These are phyloP conservation scores for Brassicogethes aeneus DNA, from an alignment of 2,888 invertebrate genomes.

Conservation along the genomic window DNA sequence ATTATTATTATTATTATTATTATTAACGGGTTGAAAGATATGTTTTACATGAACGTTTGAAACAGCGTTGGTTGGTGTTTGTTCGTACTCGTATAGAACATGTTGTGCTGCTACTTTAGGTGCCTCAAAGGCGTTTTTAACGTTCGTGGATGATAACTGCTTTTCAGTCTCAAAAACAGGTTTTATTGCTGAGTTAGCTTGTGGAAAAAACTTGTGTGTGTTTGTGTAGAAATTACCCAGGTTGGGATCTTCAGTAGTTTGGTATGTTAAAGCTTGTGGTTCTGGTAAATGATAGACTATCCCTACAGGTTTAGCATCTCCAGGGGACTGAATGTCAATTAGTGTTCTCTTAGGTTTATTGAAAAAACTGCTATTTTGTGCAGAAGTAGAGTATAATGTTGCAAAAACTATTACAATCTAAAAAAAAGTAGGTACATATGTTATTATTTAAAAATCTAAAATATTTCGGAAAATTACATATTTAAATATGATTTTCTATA, in stretches of 20 bases:
- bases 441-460: no score
- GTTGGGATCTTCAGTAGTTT: neutral
- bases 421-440: no score
- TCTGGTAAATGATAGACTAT: neutral
- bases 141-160: neutral
- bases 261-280: neutral
- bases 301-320: no score
- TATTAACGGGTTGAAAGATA: conserved; percentile 20
- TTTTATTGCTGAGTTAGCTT: neutral
- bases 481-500: no score
- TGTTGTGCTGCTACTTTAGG: conserved; percentile 29
- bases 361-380: neutral
- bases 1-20: conserved; percentile 7
- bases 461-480: no score
- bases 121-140: neutral
- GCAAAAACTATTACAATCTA: neutral
- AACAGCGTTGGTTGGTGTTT: conserved; percentile 30
- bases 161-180: neutral
- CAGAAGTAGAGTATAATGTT: neutral
- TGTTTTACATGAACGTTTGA: conserved; percentile 31
- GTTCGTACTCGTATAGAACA: conserved; percentile 32
- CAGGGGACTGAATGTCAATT: no score
- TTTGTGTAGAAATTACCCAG: neutral
- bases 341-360: no score
- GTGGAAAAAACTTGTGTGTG: neutral